Evolutionary conservation across 2,113 vertebrate species (phyloP).

Genomic region (Nothoprocta pentlandii): DNA sequence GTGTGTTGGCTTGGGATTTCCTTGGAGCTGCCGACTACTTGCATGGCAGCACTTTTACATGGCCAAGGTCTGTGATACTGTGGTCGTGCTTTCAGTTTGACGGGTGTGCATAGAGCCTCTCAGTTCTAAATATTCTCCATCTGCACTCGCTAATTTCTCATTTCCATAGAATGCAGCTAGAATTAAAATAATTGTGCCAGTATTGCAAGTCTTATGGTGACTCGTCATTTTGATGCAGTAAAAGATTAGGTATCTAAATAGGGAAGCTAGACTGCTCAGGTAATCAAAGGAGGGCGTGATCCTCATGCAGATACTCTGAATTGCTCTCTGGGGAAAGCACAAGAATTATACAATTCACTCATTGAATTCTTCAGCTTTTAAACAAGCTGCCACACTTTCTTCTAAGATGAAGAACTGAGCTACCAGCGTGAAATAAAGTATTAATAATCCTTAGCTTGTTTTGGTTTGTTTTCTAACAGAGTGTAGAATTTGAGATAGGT

Average conservation of each 20-base stretch:
- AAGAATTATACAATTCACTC: neutral
- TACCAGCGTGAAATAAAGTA: neutral
- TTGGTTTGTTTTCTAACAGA: neutral
- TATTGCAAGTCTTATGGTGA: accelerated
- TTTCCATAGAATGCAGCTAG: neutral
- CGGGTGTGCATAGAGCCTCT: neutral
- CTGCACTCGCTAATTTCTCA: neutral
- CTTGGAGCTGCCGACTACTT: neutral
- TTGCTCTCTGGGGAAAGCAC: neutral
- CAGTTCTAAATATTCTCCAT: neutral
- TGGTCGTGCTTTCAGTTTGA: neutral
- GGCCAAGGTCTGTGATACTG: neutral
- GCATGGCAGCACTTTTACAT: neutral
- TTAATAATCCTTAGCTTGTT: neutral
- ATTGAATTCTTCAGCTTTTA: neutral
- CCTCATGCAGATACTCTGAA: neutral
- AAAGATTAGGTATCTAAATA: neutral
- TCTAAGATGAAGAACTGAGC: neutral
- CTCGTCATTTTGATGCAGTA: neutral
- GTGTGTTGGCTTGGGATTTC: neutral
- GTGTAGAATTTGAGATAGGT: neutral
- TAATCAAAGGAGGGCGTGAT: neutral
- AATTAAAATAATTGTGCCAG: neutral
- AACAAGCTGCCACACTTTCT: neutral
- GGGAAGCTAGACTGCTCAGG: neutral